Base-by-base conservation (phyloP, 2,888 invertebrate species). In the Leptopterna dolabrata region DNA sequence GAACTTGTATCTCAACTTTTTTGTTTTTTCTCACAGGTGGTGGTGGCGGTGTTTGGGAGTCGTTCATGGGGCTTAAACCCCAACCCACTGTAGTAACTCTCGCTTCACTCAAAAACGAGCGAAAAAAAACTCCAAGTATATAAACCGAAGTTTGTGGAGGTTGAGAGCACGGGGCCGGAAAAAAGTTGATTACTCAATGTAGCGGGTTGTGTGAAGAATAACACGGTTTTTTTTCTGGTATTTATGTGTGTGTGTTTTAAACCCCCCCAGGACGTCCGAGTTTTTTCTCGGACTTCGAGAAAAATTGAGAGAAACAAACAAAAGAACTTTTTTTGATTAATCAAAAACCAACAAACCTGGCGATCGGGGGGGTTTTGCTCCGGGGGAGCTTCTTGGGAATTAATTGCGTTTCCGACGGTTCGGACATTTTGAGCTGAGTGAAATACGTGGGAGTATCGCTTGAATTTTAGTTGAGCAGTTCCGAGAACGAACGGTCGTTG, bases 1-100 rank as follows among this genome's bases (percentile, higher is more conserved):
- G 71, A 83, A 83, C 83, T 83, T 83, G 83, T 83, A 70, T 83
- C 83, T 83, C 83, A 71, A 83, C 41, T 71, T 83, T 83, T 83
- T 47, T 70, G 19, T 63, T 63, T 63, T 55, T 63, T 13, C n/a
- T 51, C 51, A 16, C 51, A n/a, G n/a, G n/a, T 16, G n/a, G n/a
- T n/a, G 51, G 51, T 82, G 29, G 83, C 1, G 83, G 71, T 7
- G 41, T 47, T 41, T 19, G 29, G n/a, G n/a, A n/a, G 55, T 63
- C 30, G 43, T 47, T 70, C 63, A 36, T 1, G 43, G 63, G 63
- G 83, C 83, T 81, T 51, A 81, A 55, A 24, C 51, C 81, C 36
- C 55, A 7, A 9, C 63, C 3, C 29, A 36, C 19, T n/a, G 30
- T 51, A 47, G 27, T 19, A 81, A 70, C 83, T 63, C 83, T 83